These are phyloP conservation scores for Trematomus loennbergii DNA, from an alignment of 2,113 vertebrate genomes.

Conservation along the genomic window DNA sequence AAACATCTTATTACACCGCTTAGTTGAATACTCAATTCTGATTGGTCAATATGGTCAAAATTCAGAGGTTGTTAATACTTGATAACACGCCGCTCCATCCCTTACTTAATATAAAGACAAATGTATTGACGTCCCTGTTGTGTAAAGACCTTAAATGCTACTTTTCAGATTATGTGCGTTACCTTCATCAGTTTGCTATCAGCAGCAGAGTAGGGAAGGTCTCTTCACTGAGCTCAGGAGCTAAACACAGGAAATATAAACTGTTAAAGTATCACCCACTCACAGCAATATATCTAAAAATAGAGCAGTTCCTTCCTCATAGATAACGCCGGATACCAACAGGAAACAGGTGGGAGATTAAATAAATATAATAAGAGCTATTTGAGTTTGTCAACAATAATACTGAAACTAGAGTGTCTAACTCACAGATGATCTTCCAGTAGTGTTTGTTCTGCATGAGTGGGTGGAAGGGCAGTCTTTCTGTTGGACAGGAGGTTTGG, in stretches of 20 bases:
- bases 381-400: not conserved
- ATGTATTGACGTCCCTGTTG: not conserved
- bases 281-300: not conserved
- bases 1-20: too few relatives aligned
- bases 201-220: conserved; percentile 92
- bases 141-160: not conserved
- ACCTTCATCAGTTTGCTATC: conserved; percentile 98
- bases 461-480: conserved; percentile 94
- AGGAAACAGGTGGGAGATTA: not conserved
- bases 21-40: too few relatives aligned
- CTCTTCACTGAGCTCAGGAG: conserved; percentile 93
- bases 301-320: not conserved
- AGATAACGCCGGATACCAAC: not conserved
- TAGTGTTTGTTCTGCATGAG: conserved; percentile 89
- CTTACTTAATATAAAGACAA: too few relatives aligned
- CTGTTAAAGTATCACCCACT: not conserved
- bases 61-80: too few relatives aligned
- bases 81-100: too few relatives aligned
- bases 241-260: conserved; percentile 74
- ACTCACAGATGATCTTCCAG: conserved; percentile 95
- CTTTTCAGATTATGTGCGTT: conserved; percentile 36
- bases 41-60: too few relatives aligned
- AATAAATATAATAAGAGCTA: not conserved
- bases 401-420: not conserved
- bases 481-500: conserved; percentile 84